Percentiles rank a stretch among this genome's conserved stretches.
Evolutionary conservation across 2,888 invertebrate species (phyloP).

Genomic region (Dasypogon diadema): DNA sequence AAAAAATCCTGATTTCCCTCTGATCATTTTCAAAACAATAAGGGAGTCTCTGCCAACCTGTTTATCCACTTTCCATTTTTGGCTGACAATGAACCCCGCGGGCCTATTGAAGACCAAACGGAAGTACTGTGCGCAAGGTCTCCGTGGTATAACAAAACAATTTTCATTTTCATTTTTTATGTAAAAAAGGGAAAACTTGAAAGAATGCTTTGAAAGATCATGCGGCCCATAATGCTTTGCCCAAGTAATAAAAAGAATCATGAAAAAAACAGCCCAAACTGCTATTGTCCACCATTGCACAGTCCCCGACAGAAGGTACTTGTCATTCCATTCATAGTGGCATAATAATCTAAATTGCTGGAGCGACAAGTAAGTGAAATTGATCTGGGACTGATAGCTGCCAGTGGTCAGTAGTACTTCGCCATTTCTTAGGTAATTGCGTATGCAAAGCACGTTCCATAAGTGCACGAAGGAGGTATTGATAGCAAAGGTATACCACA

Average conservation of each 20-base stretch:
- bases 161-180: constrained; percentile 29
- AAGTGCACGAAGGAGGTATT: constrained; percentile 4
- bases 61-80: constrained; percentile 48
- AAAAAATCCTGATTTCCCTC: neutral
- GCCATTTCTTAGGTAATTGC: constrained; percentile 1
- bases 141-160: neutral
- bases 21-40: neutral
- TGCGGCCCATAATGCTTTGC: neutral
- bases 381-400: constrained; percentile 37
- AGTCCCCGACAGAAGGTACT: neutral
- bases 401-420: constrained; percentile 10
- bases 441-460: constrained; percentile 22
- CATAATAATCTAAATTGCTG: constrained; percentile 42
- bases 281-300: neutral
- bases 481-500: neutral
- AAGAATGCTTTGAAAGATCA: constrained; percentile 8
- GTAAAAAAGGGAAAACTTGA: constrained; percentile 28
- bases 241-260: constrained; percentile 17
- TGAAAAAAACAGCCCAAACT: constrained; percentile 41
- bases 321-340: constrained; percentile 13
- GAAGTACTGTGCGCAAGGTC: neutral
- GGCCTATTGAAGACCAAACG: neutral
- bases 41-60: neutral
- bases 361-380: constrained; percentile 35
- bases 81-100: neutral